A percentile compares a stretch with the other conserved stretches of the same genome.
Evolutionary conservation across 1,140 invertebrate species (phyloP).

Genomic region (Chrysoperla carnea): DNA sequence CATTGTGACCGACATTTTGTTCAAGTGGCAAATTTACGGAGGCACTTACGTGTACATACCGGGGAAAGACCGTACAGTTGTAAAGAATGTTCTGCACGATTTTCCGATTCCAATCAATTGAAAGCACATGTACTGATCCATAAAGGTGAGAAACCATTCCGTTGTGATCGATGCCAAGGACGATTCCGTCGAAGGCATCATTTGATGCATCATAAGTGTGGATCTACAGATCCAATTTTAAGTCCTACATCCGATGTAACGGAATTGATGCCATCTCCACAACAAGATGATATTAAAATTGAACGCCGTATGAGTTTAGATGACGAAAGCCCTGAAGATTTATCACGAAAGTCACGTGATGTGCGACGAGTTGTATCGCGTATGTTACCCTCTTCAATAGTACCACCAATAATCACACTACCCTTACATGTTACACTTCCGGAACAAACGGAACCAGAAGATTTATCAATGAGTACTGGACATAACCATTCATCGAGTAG

Average conservation of each 20-base stretch:
- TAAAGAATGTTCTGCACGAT: slow-evolving; percentile 71
- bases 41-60: slow-evolving; percentile 88
- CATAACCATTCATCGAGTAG: slow-evolving; percentile 16
- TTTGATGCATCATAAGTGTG: slow-evolving; percentile 70
- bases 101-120: slow-evolving; percentile 88
- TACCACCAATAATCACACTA: slow-evolving; percentile 15
- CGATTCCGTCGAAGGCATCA: slow-evolving; percentile 70
- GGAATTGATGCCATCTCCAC: slow-evolving; percentile 15
- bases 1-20: slow-evolving; percentile 86
- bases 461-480: slow-evolving; percentile 44
- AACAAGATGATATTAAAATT: slow-evolving; percentile 14
- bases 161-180: slow-evolving; percentile 54
- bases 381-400: background rate
- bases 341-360: slow-evolving; percentile 25
- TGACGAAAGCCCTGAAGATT: slow-evolving; percentile 12
- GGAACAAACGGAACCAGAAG: slow-evolving; percentile 79
- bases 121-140: slow-evolving; percentile 81
- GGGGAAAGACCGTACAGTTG: slow-evolving; percentile 89
- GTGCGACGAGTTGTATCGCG: slow-evolving; percentile 27
- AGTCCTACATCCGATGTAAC: slow-evolving; percentile 15
- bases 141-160: slow-evolving; percentile 77
- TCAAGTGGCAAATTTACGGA: slow-evolving; percentile 82
- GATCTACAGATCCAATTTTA: slow-evolving; percentile 14
- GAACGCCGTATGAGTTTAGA: slow-evolving; percentile 10
- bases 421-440: slow-evolving; percentile 30